Evolutionary conservation across 2,113 vertebrate genomes (phyloP), one percentile per base, ranked within the genome.

Genomic region (Periophthalmus modestus): DNA sequence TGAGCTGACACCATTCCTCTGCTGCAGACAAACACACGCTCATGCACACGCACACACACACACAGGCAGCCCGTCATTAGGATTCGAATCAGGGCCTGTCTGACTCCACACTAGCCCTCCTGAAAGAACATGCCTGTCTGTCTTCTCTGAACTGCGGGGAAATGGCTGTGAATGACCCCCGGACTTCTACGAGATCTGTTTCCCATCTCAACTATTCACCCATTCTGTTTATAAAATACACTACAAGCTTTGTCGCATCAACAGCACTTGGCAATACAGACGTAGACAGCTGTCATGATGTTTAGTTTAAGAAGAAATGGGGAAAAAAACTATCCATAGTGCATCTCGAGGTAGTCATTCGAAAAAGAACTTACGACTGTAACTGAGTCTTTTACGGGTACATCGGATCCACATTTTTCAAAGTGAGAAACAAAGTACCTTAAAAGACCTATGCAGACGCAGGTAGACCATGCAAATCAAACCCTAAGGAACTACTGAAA

Each of bases 111-210:
- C 85, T 82, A 86, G 84, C 80, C 11, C 85, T 86, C 82, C 86
- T 91, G 91, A 92, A 92, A 89, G 91, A 92, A 90, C 89, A 88
- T 75, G 87, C 90, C 91, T 92, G 89, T 90, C 89, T 88, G 86
- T 71, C 83, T 83, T 79, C 86, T 83, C 82, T n/a, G 69, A 75
- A 80, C 85, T 87, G 84, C 78, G 62, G 78, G 87, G 71, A 78
- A 79, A 85, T 88, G 84, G 80, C 80, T 19, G 79, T 77, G 77
- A 68, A 73, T 82, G 87, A 91, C 89, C 88, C 80, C 75, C 69
- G 80, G 71, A 70, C 82, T 80, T 62, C 68, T 78, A 71, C 77
- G 80, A 81, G 82, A 85, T 85, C 82, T 62, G 59, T 55, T 80
- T 70, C 23, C 84, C 71, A 80, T 81, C 66, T 80, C 34, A 3